phyloP scores from a whole-genome alignment of 2,113 vertebrate species.

The Mionectes macconnelli region DNA sequence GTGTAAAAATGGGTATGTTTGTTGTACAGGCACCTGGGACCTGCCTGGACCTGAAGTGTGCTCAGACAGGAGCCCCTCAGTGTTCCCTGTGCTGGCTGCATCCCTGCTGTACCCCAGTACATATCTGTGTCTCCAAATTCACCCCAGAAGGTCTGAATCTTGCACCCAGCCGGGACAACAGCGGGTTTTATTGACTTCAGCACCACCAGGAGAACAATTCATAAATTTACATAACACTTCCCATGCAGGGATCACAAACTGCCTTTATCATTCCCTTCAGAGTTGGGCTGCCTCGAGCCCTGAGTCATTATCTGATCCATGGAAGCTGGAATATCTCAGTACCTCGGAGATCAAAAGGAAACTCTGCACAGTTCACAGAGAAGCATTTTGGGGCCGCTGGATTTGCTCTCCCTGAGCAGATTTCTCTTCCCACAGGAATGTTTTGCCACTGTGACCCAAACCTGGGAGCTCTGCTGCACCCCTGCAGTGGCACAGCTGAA shows the following conservation, averaged over 20 bases:
- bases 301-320: not conserved
- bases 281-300: not conserved
- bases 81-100: not conserved
- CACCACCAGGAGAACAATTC: not conserved
- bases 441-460: not conserved
- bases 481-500: not conserved
- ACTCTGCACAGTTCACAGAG: not conserved
- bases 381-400: not conserved
- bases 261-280: conserved; percentile 8
- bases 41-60: not conserved
- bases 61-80: not conserved
- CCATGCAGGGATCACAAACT: not conserved
- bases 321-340: not conserved
- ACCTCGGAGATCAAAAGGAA: conserved; percentile 29
- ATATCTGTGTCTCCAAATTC: not conserved
- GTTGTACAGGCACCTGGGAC: not conserved
- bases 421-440: not conserved
- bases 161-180: not conserved
- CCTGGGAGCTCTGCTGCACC: not conserved
- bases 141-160: not conserved
- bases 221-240: not conserved
- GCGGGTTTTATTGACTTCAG: not conserved
- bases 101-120: not conserved
- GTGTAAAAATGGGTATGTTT: not conserved
- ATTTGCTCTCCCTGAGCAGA: not conserved